Base-by-base conservation (phyloP, 2,888 invertebrate genomes). In the Galeruca laticollis region DNA sequence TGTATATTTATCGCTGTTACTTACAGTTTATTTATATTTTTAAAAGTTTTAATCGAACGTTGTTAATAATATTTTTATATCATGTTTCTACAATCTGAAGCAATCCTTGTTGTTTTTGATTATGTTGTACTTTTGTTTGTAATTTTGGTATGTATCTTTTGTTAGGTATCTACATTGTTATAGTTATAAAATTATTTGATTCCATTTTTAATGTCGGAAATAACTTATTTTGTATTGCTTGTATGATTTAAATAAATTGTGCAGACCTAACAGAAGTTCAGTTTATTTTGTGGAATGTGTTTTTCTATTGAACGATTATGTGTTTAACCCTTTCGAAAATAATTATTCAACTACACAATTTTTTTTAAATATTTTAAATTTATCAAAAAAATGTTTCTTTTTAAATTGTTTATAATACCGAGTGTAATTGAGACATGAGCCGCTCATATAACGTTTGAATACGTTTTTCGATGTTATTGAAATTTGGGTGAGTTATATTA, bases 171-270 rank as follows among this genome's bases (percentile, higher is more conserved):
- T 60, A 47, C 51, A 67, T 63, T 70, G 59, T 67, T 70, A 60
- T 65, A 62, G 51, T 70, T 70, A 40, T 47, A 56, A 35, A 26
- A 33, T 60, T 21, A 60, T 64, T 57, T 21, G 47, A 57, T 63
- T 68, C 57, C 57, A 57, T 57, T 57, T 57, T 37, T 43, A 40
- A 52, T 37, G 52, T 64, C 21, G 18, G 56, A 52, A 70, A 56
- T 65, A 40, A 56, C 47, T 54, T 61, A 43, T 67, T 52, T 59
- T 70, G 67, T 70, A 70, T 54, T 40, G 26, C 67, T 70, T 70
- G 49, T 69, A 52, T 66, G n/a, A 70, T 63, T 62, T 13, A 60
- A 70, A 70, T 63, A 70, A 65, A 70, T 67, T 63, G 51, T 67
- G 52, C 56, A 60, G 47, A 67, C 56, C 57, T 62, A 35, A 62